Base-by-base conservation (phyloP, 2,797 vertebrate species). In the Poeciliopsis gracilis region DNA sequence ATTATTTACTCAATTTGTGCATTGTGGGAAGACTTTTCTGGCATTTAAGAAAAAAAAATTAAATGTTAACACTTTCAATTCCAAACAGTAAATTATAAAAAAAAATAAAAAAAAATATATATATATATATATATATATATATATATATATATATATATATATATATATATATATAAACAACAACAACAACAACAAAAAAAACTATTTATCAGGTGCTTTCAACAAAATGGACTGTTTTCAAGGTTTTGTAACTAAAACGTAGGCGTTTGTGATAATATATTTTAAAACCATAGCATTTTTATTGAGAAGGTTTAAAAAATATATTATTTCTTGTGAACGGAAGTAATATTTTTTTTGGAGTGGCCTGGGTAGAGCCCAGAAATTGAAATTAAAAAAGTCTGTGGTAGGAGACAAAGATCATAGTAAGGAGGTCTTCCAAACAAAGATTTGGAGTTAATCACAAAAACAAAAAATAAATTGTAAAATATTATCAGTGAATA, bases 1-100 rank as follows among this genome's bases (percentile, higher is more conserved):
- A 78, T 81, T 85, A 76, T 85, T 80, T 86, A 77, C 41, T 53
- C 81, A 38, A 78, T 81, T 82, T 66, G 11, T 77, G 81, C 57
- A 20, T 78, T 85, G 73, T 75, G 77, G 30, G 75, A 36, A 80
- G 69, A 33, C 9, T 59, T 82, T 75, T 86, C 66, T 77, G 38
- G 25, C 66, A 25, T 43, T 69, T 12, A 69, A 4, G n/a, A 2
- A 25, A 10, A 30, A 16, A 30, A 36, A 36, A 63, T 63, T 66
- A 23, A 23, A 67, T 41, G 7, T 67, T 23, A 41, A 23, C 20
- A 8, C 30, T 63, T 9, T 63, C 16, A 25, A 38, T 38, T 38
- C 36, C 30, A 63, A 36, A 25, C 4, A 67, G 4, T 16, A 41
- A 41, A 38, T 69, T n/a, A 43, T 69, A 8, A 51, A 51, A 51